Conservation (phyloP, 2,113 vertebrate genomes). For the Myotis yumanensis region DNA sequence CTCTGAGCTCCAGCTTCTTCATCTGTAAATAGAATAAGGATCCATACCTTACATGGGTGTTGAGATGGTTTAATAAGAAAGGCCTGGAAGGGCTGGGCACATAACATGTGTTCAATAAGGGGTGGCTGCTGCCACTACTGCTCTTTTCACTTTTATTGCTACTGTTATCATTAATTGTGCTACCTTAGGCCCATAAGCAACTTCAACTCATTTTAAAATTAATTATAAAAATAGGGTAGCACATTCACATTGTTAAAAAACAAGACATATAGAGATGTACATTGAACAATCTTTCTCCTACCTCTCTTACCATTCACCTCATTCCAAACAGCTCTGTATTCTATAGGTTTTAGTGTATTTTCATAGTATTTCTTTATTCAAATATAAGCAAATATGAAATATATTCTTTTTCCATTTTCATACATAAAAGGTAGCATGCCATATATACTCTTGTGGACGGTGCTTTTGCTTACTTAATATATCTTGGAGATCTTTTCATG, state of each 20-base stretch:
- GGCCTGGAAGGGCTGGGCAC: too few species aligned
- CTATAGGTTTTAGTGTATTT: not conserved
- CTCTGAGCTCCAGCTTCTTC: not conserved
- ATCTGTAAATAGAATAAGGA: not conserved
- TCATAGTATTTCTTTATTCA: conserved; percentile 5
- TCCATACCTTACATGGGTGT: not conserved
- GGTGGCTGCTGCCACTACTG: not conserved
- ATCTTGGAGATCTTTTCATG: not conserved
- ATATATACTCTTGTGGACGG: not conserved
- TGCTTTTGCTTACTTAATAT: not conserved
- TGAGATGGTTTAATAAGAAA: not conserved
- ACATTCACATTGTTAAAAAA: conserved; percentile 32
- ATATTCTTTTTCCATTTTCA: not conserved
- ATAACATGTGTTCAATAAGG: not conserved
- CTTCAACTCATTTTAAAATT: conserved; percentile 4
- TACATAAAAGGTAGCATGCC: not conserved
- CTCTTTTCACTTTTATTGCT: not conserved
- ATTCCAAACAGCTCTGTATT: not conserved
- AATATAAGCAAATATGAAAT: not conserved
- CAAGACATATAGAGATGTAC: not conserved
- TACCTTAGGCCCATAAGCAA: not conserved
- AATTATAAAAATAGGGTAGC: not conserved
- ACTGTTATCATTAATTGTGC: not conserved
- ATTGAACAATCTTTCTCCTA: not conserved
- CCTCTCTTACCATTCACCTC: not conserved